Conservation (phyloP, 30 jellyfish, hydroid and myxozoan species). For the Pseudorhiza aurosa region DNA sequence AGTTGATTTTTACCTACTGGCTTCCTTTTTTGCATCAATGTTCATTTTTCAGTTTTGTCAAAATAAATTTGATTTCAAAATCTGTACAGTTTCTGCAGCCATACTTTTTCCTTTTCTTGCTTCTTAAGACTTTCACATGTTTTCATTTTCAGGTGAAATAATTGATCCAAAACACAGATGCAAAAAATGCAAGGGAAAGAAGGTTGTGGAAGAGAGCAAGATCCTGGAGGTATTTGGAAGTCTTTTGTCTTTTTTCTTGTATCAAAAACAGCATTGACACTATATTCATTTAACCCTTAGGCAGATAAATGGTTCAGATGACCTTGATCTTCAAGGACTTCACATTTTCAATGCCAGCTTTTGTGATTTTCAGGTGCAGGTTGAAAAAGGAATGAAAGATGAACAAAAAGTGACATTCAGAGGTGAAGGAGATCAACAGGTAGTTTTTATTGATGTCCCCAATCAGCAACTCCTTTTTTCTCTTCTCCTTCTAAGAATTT, state of each 20-base stretch:
- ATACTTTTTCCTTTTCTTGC: neutral
- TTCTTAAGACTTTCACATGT: neutral
- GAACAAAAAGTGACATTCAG: conserved; percentile 83
- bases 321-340: too few relatives aligned
- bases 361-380: conserved; percentile 79
- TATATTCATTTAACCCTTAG: too few relatives aligned
- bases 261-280: too few relatives aligned
- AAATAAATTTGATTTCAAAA: neutral
- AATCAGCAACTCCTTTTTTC: too few relatives aligned
- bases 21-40: too few relatives aligned
- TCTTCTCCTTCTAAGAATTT: too few relatives aligned
- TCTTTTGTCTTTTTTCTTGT: neutral
- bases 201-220: conserved; percentile 89
- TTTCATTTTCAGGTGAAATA: conserved; percentile 73
- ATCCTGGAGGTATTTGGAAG: conserved; percentile 77
- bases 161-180: conserved; percentile 91
- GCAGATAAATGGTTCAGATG: too few relatives aligned
- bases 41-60: neutral
- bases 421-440: conserved; percentile 99
- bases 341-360: too few relatives aligned
- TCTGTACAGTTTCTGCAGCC: neutral
- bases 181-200: conserved; percentile 92
- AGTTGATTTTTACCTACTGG: too few relatives aligned
- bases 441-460: too few relatives aligned
- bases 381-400: conserved; percentile 96